Percentiles rank a stretch among this genome's conserved stretches.
Conservation (phyloP, 2,888 invertebrate species). For the Mylabris sibirica region DNA sequence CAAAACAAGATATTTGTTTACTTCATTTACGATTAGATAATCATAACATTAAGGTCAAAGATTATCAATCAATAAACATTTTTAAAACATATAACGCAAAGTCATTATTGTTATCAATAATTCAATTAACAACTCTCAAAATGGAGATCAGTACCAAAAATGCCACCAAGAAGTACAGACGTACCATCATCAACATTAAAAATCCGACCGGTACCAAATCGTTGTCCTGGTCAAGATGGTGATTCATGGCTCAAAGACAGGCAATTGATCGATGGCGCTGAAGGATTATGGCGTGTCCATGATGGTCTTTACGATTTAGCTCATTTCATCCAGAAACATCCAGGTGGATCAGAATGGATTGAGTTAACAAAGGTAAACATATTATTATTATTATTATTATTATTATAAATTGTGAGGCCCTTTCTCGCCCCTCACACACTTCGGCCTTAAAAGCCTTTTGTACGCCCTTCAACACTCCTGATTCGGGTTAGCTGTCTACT, state of each 20-base stretch:
- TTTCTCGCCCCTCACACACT: no score
- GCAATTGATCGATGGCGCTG: conserved; percentile 73
- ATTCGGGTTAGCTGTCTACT: no score
- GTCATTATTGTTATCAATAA: no score
- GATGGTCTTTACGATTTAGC: conserved; percentile 85
- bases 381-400: no score
- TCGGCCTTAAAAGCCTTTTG: no score
- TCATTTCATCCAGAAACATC: conserved; percentile 80
- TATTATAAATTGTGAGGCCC: no score
- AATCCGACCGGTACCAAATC: conserved; percentile 41
- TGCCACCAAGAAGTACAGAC: conserved; percentile 26
- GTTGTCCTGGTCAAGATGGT: conserved; percentile 38
- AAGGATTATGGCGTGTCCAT: conserved; percentile 80
- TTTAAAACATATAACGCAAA: no score
- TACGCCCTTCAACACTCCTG: neutral
- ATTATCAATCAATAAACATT: neutral
- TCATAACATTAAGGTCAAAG: conserved; percentile 3
- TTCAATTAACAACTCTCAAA: neutral
- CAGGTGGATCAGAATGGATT: conserved; percentile 84
- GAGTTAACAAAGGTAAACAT: conserved; percentile 70
- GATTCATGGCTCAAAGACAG: conserved; percentile 70
- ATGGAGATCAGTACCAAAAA: conserved; percentile 14
- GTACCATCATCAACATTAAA: conserved; percentile 41
- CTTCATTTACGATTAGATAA: neutral
- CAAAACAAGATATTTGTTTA: no score